A percentile compares a stretch with the other conserved stretches of the same genome.
phyloP scores from a whole-genome alignment of 2,113 vertebrate species.

The Odontophorus gujanensis region DNA sequence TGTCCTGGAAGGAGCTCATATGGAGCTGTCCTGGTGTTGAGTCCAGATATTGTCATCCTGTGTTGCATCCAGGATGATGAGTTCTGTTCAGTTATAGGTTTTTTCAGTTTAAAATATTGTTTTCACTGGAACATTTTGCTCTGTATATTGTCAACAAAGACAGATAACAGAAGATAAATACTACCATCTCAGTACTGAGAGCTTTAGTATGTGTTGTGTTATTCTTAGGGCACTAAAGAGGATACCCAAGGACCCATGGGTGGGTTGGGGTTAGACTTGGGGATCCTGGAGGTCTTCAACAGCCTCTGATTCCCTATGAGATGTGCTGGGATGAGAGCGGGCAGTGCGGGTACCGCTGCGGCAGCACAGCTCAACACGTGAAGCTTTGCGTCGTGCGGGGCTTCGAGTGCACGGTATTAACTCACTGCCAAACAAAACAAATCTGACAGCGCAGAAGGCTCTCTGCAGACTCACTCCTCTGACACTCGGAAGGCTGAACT shows the following conservation, averaged over 20 bases:
- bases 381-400: neutral
- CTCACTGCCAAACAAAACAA: conserved; percentile 75
- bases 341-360: accelerated
- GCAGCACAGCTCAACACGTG: neutral
- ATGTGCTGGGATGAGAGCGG: accelerated
- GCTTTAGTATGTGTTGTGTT: neutral
- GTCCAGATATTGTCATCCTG: neutral
- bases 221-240: neutral
- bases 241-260: neutral
- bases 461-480: conserved; percentile 56
- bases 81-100: neutral
- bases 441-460: conserved; percentile 68
- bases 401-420: conserved; percentile 8
- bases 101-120: neutral
- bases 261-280: too few species aligned
- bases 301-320: too few species aligned
- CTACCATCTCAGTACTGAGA: neutral
- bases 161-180: neutral
- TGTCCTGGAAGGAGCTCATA: neutral
- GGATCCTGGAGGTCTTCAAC: too few species aligned
- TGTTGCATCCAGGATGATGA: too few species aligned
- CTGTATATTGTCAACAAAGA: neutral
- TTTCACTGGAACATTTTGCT: neutral
- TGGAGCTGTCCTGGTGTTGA: neutral
- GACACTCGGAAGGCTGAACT: conserved; percentile 58